A percentile compares a stretch with the other conserved stretches of the same genome.
phyloP scores from a whole-genome alignment of 2,888 invertebrate genomes.

The Amblyjoppa fuscipennis region DNA sequence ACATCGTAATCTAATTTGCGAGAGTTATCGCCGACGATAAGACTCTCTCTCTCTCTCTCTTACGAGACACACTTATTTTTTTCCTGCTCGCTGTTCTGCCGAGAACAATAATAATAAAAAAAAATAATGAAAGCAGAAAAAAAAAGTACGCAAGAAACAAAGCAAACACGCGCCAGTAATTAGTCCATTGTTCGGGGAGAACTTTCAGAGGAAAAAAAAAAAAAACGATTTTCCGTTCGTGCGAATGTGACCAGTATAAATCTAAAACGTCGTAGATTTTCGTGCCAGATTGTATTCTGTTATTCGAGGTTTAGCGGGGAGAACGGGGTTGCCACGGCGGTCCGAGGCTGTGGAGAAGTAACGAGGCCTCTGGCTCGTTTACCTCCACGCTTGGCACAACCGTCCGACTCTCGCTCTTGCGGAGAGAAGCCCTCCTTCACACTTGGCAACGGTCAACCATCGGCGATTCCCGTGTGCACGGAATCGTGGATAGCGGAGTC shows the following conservation, averaged over 20 bases:
- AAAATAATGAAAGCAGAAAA: neutral
- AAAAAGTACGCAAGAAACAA: neutral
- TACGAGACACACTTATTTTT: constrained; percentile 2
- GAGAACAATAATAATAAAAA: neutral
- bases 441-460: constrained; percentile 72
- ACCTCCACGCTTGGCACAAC: constrained; percentile 70
- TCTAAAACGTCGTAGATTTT: constrained; percentile 53
- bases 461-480: constrained; percentile 46
- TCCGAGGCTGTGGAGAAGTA: constrained; percentile 66
- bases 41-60: neutral
- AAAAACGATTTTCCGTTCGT: neutral
- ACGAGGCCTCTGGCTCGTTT: constrained; percentile 76
- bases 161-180: neutral
- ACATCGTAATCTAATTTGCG: constrained; percentile 58
- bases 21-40: constrained; percentile 3
- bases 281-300: constrained; percentile 63
- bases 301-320: constrained; percentile 10
- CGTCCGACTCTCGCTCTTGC: constrained; percentile 68
- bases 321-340: constrained; percentile 8
- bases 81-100: neutral
- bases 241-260: constrained; percentile 17
- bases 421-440: constrained; percentile 70
- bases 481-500: constrained; percentile 21
- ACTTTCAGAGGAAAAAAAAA: neutral
- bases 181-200: constrained; percentile 9